Conservation (phyloP, 2,797 vertebrate genomes). For the Sebastes nivosus region DNA sequence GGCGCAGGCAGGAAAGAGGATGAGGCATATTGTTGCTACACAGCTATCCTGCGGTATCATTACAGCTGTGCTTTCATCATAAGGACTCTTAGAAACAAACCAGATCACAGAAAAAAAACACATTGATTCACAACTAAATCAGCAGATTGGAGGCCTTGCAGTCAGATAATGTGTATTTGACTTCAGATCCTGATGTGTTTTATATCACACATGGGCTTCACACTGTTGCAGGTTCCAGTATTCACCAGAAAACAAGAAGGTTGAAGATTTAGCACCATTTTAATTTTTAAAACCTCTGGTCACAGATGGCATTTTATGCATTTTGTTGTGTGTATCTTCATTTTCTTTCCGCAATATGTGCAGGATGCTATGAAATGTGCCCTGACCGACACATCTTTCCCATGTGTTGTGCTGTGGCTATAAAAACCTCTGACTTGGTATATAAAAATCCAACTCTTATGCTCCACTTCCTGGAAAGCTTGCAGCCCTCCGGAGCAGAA, state of each 20-base stretch:
- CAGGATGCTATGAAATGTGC: not conserved
- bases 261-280: constrained; percentile 3
- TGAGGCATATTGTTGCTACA: constrained; percentile 42
- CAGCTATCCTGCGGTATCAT: constrained; percentile 12
- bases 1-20: constrained; percentile 33
- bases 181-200: constrained; percentile 13
- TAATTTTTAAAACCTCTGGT: constrained; percentile 11
- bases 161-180: constrained; percentile 20
- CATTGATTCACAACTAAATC: constrained; percentile 19
- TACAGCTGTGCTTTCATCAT: constrained; percentile 35
- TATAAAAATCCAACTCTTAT: constrained; percentile 33
- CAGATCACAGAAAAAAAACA: not conserved
- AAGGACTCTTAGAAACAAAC: constrained; percentile 35
- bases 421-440: constrained; percentile 24
- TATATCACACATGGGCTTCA: not conserved
- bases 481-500: constrained; percentile 19
- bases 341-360: constrained; percentile 1
- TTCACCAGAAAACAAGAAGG: not conserved
- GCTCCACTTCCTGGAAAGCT: constrained; percentile 41
- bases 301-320: constrained; percentile 27
- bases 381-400: constrained; percentile 1
- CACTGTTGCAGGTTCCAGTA: constrained; percentile 10
- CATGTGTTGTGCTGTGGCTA: constrained; percentile 10
- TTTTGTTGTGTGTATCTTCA: not conserved
- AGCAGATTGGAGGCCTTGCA: constrained; percentile 20